Percentiles rank a stretch among this genome's conserved stretches.
phyloP scores from a whole-genome alignment of 2,113 vertebrate genomes.

The Corvus hawaiiensis region DNA sequence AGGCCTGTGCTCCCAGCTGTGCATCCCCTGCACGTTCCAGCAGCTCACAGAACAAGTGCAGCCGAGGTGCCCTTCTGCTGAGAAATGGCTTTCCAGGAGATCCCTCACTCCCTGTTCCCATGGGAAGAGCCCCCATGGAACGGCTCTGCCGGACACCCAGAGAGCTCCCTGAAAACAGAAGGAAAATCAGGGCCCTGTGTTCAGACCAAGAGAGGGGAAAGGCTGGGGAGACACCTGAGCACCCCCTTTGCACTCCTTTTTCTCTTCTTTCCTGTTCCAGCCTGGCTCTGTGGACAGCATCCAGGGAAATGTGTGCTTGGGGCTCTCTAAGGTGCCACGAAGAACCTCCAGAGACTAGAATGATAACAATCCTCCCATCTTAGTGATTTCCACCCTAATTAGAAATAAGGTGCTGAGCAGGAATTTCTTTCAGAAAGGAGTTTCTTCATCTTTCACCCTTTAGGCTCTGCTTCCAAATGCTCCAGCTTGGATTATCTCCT shows the following conservation, averaged over 20 bases:
- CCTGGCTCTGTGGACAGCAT: not conserved
- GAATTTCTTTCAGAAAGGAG: not conserved
- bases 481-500: not conserved
- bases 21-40: not conserved
- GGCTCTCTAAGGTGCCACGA: not conserved
- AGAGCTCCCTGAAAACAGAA: not conserved
- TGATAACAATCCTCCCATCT: not conserved
- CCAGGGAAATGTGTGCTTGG: not conserved
- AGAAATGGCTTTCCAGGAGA: not conserved
- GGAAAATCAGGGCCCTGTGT: not conserved
- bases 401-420: not conserved
- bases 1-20: not conserved
- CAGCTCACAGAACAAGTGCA: not conserved
- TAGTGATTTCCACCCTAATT: not conserved
- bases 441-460: not conserved
- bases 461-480: not conserved
- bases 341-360: not conserved
- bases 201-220: not conserved
- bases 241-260: not conserved
- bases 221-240: not conserved
- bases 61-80: not conserved
- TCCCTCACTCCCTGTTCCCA: not conserved
- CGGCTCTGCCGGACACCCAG: fast-evolving
- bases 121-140: not conserved
- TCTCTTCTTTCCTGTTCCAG: not conserved